These are phyloP conservation scores for Eupelmus urozonus DNA, from an alignment of 2,888 invertebrate genomes.

Conservation along the genomic window DNA sequence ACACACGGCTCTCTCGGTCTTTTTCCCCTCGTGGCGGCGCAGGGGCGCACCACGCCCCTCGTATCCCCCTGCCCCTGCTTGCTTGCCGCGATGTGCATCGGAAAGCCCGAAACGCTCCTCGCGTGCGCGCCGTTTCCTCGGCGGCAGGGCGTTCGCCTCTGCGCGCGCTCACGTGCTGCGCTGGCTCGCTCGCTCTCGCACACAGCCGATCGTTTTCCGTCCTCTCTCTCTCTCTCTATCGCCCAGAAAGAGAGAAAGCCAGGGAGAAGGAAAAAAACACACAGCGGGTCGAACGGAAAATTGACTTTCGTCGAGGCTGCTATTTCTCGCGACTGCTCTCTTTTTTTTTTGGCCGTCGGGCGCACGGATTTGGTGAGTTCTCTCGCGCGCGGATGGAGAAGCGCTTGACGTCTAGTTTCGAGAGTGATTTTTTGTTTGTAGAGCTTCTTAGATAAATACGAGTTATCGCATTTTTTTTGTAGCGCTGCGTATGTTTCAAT, in stretches of 20 bases:
- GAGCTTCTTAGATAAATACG: too few relatives aligned
- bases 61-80: not conserved
- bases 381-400: not conserved
- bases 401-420: too few relatives aligned
- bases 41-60: slow-evolving; percentile 67
- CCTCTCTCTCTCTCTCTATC: too few relatives aligned
- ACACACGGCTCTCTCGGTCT: slow-evolving; percentile 8
- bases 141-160: not conserved
- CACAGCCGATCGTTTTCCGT: not conserved
- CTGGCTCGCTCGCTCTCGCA: not conserved
- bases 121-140: not conserved
- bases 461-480: too few relatives aligned
- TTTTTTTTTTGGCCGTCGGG: not conserved
- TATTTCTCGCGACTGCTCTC: not conserved
- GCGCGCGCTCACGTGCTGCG: not conserved
- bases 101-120: slow-evolving; percentile 1
- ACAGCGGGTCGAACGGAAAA: slow-evolving; percentile 17
- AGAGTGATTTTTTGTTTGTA: too few relatives aligned
- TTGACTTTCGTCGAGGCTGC: slow-evolving; percentile 14
- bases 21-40: not conserved
- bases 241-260: not conserved
- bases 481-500: too few relatives aligned
- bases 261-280: slow-evolving; percentile 2
- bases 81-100: slow-evolving; percentile 25
- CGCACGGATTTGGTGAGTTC: too few relatives aligned